Evolutionary conservation across 2,888 invertebrate species (phyloP), one percentile per base, ranked within the genome.

Genomic region (Eudasyphora cyanicolor): DNA sequence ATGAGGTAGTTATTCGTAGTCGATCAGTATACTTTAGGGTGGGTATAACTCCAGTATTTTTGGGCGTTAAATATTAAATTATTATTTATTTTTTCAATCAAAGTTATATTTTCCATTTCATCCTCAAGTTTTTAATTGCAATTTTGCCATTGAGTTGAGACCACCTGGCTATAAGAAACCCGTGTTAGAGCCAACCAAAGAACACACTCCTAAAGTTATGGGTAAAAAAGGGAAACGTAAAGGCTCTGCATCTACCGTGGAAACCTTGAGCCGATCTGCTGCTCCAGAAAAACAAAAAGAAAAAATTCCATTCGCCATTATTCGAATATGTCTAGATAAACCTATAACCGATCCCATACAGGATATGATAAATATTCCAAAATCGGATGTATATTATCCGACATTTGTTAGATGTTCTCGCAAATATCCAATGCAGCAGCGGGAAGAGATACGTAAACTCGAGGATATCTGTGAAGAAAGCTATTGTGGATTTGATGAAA

Each of bases 71-170:
- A n/a, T n/a, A n/a, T n/a, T n/a, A n/a, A n/a, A n/a, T n/a, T n/a
- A 45, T 45, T 3, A 12, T 45, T 45, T 45, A 3, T 45, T 14
- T 35, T 35, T 6, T 35, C 35, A 35, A 35, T 35, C 5, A 67
- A 49, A n/a, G 12, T 1, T 67, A 45, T 79, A 24, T 75, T 14
- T 49, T 76, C 45, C 38, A 12, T 45, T n/a, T n/a, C n/a, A n/a
- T n/a, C n/a, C n/a, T n/a, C n/a, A n/a, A 86, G 86, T 86, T 10
- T 82, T 73, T 19, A 71, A 74, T 7, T 81, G 84, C 14, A 77
- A 79, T 5, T 86, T 80, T 78, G 86, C 82, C 5, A 71, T 85
- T 49, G 82, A 86, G 42, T 75, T 86, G 38, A 75, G 67, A 49
- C 57, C 77, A 8, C 80, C 83, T 1, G 35, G n/a, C 35, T 60